These are phyloP conservation scores for Drosophila subquinaria DNA, from an alignment of 2,888 invertebrate species.

Conservation along the genomic window DNA sequence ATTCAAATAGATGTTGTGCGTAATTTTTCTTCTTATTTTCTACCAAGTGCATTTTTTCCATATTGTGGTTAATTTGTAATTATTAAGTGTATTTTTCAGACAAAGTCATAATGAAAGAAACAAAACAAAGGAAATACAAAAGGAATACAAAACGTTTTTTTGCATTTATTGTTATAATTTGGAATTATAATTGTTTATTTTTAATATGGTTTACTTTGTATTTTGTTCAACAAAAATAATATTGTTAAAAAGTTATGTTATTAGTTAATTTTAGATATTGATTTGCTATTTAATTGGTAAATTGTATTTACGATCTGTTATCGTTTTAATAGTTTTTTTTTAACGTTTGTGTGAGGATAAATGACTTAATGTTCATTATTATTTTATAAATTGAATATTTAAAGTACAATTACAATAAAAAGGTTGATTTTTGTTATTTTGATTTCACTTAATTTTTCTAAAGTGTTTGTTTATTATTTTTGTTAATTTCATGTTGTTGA, in stretches of 20 bases:
- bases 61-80: constrained; percentile 6
- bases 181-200: constrained; percentile 19
- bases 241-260: constrained; percentile 27
- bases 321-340: background rate
- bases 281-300: constrained; percentile 70
- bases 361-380: constrained; percentile 5
- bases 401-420: constrained; percentile 54
- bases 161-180: constrained; percentile 33
- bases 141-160: constrained; percentile 19
- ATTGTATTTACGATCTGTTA: constrained; percentile 25
- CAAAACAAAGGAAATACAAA: constrained; percentile 18
- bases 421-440: constrained; percentile 13
- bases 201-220: constrained; percentile 8
- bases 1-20: constrained; percentile 23
- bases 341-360: constrained; percentile 17
- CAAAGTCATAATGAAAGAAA: constrained; percentile 6
- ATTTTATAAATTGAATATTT: constrained; percentile 36
- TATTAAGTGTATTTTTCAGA: background rate
- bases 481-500: constrained; percentile 22
- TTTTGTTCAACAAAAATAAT: constrained; percentile 46
- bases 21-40: constrained; percentile 16
- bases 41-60: constrained; percentile 34
- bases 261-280: constrained; percentile 58
- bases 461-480: constrained; percentile 18
- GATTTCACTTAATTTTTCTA: constrained; percentile 30